Evolutionary conservation across 2,888 invertebrate species (phyloP).

Genomic region (Scaptomyza cyrtandrae): DNA sequence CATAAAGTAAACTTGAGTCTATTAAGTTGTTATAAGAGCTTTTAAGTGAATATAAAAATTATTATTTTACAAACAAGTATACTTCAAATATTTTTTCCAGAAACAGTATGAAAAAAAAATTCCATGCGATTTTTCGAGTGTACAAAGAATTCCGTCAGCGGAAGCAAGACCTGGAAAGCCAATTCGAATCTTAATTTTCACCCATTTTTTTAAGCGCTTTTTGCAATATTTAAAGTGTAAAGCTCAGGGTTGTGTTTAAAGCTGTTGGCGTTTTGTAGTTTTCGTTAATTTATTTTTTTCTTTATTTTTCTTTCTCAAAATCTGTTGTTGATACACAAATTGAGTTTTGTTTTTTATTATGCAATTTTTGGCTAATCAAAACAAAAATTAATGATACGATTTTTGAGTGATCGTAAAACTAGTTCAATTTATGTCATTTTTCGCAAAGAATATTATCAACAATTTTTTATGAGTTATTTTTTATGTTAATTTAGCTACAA

Average conservation of each 20-base stretch:
- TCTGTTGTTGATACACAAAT: too few relatives aligned
- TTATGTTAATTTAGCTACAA: conserved; percentile 19
- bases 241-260: conserved; percentile 19
- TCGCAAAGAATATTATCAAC: not conserved
- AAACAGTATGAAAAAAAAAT: too few relatives aligned
- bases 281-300: not conserved
- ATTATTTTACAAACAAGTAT: too few relatives aligned
- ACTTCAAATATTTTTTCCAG: too few relatives aligned
- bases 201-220: not conserved
- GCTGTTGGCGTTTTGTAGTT: conserved; percentile 6
- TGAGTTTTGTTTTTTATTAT: conserved; percentile 41
- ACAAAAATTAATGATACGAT: conserved; percentile 19
- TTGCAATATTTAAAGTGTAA: not conserved
- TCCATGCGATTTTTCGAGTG: too few relatives aligned
- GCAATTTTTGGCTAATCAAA: conserved; percentile 34
- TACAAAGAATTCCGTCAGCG: not conserved
- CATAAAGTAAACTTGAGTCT: too few relatives aligned
- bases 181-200: conserved; percentile 2
- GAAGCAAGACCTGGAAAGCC: conserved; percentile 1
- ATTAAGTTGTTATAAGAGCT: too few relatives aligned
- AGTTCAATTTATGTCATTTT: conserved; percentile 44
- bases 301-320: conserved; percentile 2
- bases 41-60: too few relatives aligned
- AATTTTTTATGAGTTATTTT: conserved; percentile 8
- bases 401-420: conserved; percentile 43